Evolutionary conservation across 1,140 invertebrate species (phyloP), one percentile per base, ranked within the genome.

Genomic region (Tetramorium alpestre): DNA sequence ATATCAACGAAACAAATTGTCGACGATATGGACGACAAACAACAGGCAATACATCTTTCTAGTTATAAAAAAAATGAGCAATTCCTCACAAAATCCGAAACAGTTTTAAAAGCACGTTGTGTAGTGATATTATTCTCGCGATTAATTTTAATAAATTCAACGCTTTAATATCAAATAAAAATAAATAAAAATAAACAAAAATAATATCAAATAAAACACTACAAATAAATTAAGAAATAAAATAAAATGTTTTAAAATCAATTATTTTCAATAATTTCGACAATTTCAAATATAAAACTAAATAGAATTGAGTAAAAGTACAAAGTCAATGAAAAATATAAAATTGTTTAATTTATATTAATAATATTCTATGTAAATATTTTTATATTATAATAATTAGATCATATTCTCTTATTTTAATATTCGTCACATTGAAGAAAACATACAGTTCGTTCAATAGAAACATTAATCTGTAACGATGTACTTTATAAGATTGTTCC

Each of bases 31-130:
- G 41, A 64, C 41, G 54, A 62, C 58, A 78, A 78, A 78, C 60
- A 47, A 78, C 28, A 6, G n/a, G 41, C 41, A 22, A 65, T 78
- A 47, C 65, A 78, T 78, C 60, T 65, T 65, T 64, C 44, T 65
- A 65, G 62, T 78, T 65, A 78, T 16, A 38, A 78, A 78, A 65
- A 62, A 78, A 65, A 41, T 75, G 6, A 62, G 25, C 56, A 65
- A 78, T 65, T 11, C 8, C 3, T 47, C 10, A 65, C 25, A 44
- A 77, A 77, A 77, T 64, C 16, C 56, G 18, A 47, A 77, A 28
- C 38, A 64, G 38, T 77, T 77, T 64, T 28, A 64, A 10, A 77
- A 16, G 18, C 41, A 62, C 56, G 16, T 44, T 6, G 22, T 7
- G 18, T 28, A 47, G 25, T 47, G 64, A 47, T 77, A 33, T 44